Conservation (phyloP, 2,797 vertebrate species). For the Lutjanus campechanus region DNA sequence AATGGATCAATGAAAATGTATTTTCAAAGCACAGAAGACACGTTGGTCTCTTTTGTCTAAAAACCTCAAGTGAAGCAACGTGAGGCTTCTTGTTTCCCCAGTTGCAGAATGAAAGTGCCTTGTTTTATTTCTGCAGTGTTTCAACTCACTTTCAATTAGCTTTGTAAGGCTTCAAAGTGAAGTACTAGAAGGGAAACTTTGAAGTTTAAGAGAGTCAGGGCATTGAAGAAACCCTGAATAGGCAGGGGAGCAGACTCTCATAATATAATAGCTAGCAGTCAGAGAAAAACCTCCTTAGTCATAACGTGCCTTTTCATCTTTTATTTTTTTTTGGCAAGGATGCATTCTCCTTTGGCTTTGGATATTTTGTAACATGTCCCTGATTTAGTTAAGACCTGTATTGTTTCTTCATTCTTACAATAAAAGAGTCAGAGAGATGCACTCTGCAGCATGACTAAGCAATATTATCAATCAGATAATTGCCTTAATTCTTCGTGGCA, state of each 20-base stretch:
- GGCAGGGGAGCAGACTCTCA: neutral
- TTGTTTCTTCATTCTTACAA: slow-evolving; percentile 22
- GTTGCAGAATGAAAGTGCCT: neutral
- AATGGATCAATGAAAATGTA: slow-evolving; percentile 23
- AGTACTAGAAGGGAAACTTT: slow-evolving; percentile 12
- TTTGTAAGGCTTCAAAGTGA: slow-evolving; percentile 25
- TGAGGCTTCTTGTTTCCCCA: neutral
- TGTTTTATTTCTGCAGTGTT: slow-evolving; percentile 22
- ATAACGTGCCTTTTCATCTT: slow-evolving; percentile 7
- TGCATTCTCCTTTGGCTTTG: slow-evolving; percentile 18
- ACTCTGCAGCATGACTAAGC: neutral
- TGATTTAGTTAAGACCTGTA: slow-evolving; percentile 13
- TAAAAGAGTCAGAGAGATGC: neutral
- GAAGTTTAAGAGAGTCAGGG: slow-evolving; percentile 26
- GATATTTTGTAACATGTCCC: slow-evolving; percentile 8
- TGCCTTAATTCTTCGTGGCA: no score
- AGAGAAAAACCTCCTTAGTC: slow-evolving; percentile 20
- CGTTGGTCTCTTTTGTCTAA: neutral
- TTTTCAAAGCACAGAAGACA: neutral
- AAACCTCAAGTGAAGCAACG: neutral
- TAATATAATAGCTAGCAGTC: slow-evolving; percentile 23
- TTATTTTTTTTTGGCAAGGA: slow-evolving; percentile 22
- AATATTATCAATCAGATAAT: neutral
- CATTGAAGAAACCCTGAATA: slow-evolving; percentile 8
- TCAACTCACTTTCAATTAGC: slow-evolving; percentile 26